A percentile compares a stretch with the other conserved stretches of the same genome.
These are phyloP conservation scores for Hippocampus mohnikei DNA, from an alignment of 2,113 vertebrate species.

Conservation along the genomic window DNA sequence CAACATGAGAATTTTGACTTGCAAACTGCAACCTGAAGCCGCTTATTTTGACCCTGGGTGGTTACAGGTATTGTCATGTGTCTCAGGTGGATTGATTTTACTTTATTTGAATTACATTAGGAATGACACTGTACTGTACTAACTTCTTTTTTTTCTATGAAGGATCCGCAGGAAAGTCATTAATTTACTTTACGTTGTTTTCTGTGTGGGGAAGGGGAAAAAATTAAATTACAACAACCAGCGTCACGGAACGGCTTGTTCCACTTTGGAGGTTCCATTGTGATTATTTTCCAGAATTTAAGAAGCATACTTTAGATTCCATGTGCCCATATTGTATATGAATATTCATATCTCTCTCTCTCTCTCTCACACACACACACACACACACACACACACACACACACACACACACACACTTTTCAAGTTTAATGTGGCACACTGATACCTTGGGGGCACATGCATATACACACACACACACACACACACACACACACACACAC, in stretches of 20 bases:
- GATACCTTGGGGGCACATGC: neutral
- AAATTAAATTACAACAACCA: neutral
- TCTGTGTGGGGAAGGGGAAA: neutral
- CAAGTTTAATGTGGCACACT: neutral
- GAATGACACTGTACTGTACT: no score
- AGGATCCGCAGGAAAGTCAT: neutral
- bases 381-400: neutral
- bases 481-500: neutral
- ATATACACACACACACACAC: neutral
- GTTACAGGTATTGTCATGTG: no score
- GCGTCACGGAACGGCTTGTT: neutral
- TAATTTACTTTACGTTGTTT: neutral
- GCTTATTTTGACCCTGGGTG: no score
- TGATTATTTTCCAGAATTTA: neutral
- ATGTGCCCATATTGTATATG: neutral
- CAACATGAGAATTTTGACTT: no score
- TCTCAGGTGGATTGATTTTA: no score
- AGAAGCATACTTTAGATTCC: constrained; percentile 3
- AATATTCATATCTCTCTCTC: neutral
- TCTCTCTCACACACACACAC: neutral
- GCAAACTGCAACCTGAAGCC: no score
- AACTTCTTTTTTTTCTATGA: neutral
- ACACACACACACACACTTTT: neutral
- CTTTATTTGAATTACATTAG: no score
- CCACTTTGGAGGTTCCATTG: neutral